Conservation (phyloP, 2,888 invertebrate genomes). For the Dynastes tityus region DNA sequence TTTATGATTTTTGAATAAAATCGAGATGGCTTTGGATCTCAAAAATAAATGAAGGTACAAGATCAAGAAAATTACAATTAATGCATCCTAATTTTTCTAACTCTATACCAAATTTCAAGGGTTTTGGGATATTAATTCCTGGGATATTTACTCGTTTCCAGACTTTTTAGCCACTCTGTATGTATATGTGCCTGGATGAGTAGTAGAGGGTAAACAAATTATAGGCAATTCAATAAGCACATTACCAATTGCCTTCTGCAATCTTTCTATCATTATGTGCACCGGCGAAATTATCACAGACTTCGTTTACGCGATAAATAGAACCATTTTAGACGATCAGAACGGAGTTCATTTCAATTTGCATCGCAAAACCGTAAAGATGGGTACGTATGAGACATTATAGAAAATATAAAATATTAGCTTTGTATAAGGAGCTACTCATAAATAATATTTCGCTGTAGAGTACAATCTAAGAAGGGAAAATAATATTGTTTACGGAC, state of each 20-base stretch:
- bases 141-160: no score
- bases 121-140: no score
- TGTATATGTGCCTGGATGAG: background rate
- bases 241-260: background rate
- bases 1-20: no score
- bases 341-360: slow-evolving; percentile 1
- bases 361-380: background rate
- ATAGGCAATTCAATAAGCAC: background rate
- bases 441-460: background rate
- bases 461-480: slow-evolving; percentile 18
- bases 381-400: slow-evolving; percentile 10
- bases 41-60: no score
- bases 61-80: no score
- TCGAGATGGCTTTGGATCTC: no score
- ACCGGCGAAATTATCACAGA: background rate
- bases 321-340: background rate
- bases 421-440: background rate
- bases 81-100: no score
- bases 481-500: slow-evolving; percentile 40
- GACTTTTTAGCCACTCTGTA: no score
- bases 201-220: background rate
- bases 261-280: background rate
- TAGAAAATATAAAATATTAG: background rate
- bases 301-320: background rate
- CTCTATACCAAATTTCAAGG: no score